phyloP scores from a whole-genome alignment of 2,888 invertebrate genomes.

The Andrena haemorrhoa region DNA sequence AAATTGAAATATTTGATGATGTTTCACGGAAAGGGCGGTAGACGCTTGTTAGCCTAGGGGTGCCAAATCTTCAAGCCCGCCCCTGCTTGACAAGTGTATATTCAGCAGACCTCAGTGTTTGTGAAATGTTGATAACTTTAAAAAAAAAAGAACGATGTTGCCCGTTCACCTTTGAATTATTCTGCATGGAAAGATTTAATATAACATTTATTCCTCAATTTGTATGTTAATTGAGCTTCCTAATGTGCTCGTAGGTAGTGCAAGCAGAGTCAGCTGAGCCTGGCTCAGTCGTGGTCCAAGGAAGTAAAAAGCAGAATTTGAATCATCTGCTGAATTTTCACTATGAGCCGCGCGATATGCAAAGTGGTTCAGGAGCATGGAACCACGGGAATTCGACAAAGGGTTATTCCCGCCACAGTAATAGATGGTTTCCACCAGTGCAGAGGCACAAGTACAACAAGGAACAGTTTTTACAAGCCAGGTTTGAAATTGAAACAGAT shows the following conservation, averaged over 20 bases:
- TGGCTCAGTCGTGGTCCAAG: conserved; percentile 93
- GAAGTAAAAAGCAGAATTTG: conserved; percentile 96
- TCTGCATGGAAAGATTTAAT: neutral
- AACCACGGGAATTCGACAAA: conserved; percentile 77
- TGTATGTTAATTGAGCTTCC: neutral
- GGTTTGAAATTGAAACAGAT: conserved; percentile 86
- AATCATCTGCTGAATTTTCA: conserved; percentile 97
- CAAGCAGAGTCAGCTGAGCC: conserved; percentile 89
- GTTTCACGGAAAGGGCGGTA: too few relatives aligned
- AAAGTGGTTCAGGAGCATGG: conserved; percentile 82
- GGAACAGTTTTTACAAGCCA: conserved; percentile 97
- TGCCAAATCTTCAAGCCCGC: too few relatives aligned
- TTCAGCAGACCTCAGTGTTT: too few relatives aligned
- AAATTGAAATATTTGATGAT: too few relatives aligned
- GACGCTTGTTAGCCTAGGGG: too few relatives aligned
- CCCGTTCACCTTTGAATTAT: too few relatives aligned
- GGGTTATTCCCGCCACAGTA: conserved; percentile 74
- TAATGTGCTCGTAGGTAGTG: conserved; percentile 80
- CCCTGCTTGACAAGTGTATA: too few relatives aligned
- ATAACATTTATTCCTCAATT: neutral
- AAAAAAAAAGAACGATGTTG: too few relatives aligned
- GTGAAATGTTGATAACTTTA: too few relatives aligned
- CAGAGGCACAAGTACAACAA: conserved; percentile 93
- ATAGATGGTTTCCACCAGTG: conserved; percentile 84
- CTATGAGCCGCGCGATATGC: conserved; percentile 89